These are phyloP conservation scores for Odocoileus hemionus DNA, from an alignment of 2,113 vertebrate genomes.

Conservation along the genomic window DNA sequence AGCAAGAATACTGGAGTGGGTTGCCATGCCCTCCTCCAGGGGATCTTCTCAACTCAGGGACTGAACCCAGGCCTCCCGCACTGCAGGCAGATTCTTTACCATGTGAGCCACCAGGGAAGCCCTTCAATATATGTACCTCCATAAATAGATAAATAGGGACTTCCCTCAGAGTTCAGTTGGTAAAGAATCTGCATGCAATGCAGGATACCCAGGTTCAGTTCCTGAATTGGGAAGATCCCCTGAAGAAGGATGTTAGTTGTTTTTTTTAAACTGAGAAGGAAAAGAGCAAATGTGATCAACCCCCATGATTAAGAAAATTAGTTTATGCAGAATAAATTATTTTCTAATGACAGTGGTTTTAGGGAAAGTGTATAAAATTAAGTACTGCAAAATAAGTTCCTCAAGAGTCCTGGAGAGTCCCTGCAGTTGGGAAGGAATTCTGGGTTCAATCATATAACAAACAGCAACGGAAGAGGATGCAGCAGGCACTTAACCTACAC, in stretches of 20 bases:
- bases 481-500: not conserved
- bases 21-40: not conserved
- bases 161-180: not conserved
- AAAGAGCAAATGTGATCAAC: conserved; percentile 3
- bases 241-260: not conserved
- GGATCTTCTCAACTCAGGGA: not conserved
- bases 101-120: not conserved
- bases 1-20: not conserved
- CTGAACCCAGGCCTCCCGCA: not conserved
- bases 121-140: not conserved
- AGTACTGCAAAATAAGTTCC: not conserved
- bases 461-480: not conserved
- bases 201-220: not conserved
- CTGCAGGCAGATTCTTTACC: not conserved
- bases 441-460: too few species aligned
- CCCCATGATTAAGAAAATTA: not conserved
- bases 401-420: not conserved
- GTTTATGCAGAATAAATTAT: not conserved
- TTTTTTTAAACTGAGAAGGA: not conserved
- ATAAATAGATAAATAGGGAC: not conserved
- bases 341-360: not conserved
- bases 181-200: not conserved
- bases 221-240: not conserved
- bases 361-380: not conserved
- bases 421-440: not conserved